Conservation (phyloP, 2,888 invertebrate species). For the Macroteleia sp. region DNA sequence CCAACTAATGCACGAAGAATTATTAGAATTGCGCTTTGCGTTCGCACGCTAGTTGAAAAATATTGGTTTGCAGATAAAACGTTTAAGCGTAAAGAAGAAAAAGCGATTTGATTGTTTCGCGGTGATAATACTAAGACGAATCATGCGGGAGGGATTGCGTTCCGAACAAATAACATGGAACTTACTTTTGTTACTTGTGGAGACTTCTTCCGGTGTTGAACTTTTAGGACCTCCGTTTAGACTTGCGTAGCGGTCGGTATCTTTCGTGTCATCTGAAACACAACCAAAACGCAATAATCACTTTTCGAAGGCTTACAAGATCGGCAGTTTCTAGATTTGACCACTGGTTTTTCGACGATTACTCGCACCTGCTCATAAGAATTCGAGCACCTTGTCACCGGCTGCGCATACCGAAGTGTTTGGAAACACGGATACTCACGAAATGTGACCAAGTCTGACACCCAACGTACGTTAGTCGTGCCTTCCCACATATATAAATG, state of each 20-base stretch:
- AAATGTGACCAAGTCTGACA: constrained; percentile 55
- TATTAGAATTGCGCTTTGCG: constrained; percentile 30
- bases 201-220: constrained; percentile 63
- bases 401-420: constrained; percentile 22
- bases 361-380: not conserved
- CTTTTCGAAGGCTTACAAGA: no score
- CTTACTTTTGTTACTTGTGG: constrained; percentile 70
- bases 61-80: constrained; percentile 34
- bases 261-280: constrained; percentile 75
- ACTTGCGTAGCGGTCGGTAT: constrained; percentile 70
- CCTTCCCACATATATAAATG: constrained; percentile 32
- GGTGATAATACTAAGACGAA: constrained; percentile 13
- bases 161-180: constrained; percentile 13
- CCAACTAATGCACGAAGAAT: constrained; percentile 34
- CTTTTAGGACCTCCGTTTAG: constrained; percentile 78
- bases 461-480: constrained; percentile 35
- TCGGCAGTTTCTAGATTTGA: no score
- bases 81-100: constrained; percentile 16
- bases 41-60: constrained; percentile 7
- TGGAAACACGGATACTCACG: constrained; percentile 51
- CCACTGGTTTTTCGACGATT: no score
- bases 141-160: not conserved
- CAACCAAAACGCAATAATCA: constrained; percentile 33
- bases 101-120: constrained; percentile 7
- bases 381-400: not conserved